These are phyloP conservation scores for Drosophila putrida DNA, from an alignment of 2,888 invertebrate species.

Conservation along the genomic window DNA sequence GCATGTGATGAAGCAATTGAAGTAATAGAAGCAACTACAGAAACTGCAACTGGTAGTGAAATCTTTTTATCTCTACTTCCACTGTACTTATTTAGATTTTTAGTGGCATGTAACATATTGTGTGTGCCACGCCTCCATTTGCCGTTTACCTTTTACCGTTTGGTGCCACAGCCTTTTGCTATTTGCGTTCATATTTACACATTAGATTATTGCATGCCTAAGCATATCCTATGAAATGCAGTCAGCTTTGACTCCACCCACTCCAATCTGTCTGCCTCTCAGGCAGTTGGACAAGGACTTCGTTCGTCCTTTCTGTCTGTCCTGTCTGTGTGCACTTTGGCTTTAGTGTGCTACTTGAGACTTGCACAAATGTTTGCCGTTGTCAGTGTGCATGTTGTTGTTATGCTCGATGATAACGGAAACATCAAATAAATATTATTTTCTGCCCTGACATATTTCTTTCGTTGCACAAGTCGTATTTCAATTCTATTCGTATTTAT, in stretches of 20 bases:
- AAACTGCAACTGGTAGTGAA: conserved; percentile 37
- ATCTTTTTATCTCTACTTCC: conserved; percentile 34
- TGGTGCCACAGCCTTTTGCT: too few species aligned
- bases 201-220: conserved; percentile 81
- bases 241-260: conserved; percentile 13
- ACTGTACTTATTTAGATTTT: conserved; percentile 59
- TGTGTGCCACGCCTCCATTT: conserved; percentile 32
- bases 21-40: conserved; percentile 51
- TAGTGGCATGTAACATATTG: conserved; percentile 72
- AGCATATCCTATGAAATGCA: conserved; percentile 62
- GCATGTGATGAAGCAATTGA: conserved; percentile 69
- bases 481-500: conserved; percentile 25
- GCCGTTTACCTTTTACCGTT: conserved; percentile 52
- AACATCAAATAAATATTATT: conserved; percentile 81
- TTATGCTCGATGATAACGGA: conserved; percentile 53
- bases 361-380: conserved; percentile 54
- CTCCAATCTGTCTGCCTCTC: conserved; percentile 1
- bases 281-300: conserved; percentile 10
- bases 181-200: conserved; percentile 81
- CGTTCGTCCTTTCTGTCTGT: background rate
- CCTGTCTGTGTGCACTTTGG: conserved; percentile 53
- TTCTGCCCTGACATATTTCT: conserved; percentile 33
- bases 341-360: conserved; percentile 61
- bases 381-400: conserved; percentile 19
- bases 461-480: conserved; percentile 25